Conservation (phyloP, 1,140 invertebrate species). For the Lutraria rhynchaena region DNA sequence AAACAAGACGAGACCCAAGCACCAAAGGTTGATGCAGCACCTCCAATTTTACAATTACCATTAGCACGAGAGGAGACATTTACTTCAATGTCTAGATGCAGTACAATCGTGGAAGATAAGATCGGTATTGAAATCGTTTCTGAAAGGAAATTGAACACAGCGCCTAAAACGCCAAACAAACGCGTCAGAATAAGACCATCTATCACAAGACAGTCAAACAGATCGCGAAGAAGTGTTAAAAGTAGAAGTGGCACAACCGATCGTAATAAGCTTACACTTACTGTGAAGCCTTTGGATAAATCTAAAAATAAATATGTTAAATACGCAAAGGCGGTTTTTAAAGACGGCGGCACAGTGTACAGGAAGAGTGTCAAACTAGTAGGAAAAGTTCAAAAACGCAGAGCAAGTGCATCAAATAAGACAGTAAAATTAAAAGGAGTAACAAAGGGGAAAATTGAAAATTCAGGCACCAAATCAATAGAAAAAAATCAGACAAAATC, state of each 20-base stretch:
- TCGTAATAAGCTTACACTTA: not conserved
- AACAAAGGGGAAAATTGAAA: not conserved
- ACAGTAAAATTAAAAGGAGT: not conserved
- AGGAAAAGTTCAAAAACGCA: constrained; percentile 27
- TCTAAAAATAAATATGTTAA: constrained; percentile 35
- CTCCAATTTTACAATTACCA: not conserved
- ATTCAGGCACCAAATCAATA: too few species aligned
- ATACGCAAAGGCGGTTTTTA: constrained; percentile 36
- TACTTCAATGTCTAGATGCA: constrained; percentile 19
- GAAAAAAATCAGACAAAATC: too few species aligned
- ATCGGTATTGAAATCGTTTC: not conserved
- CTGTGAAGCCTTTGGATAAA: constrained; percentile 9
- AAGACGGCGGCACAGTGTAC: constrained; percentile 1
- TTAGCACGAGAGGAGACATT: constrained; percentile 24
- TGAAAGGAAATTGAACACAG: not conserved
- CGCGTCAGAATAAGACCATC: too few species aligned
- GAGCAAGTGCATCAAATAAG: not conserved
- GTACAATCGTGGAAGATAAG: constrained; percentile 17
- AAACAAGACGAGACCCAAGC: not conserved
- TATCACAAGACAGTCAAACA: too few species aligned
- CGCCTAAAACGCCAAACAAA: too few species aligned
- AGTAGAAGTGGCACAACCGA: not conserved
- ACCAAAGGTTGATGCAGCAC: constrained; percentile 8
- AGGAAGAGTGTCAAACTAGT: constrained; percentile 14
- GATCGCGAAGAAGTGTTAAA: too few species aligned